A percentile compares a stretch with the other conserved stretches of the same genome.
Evolutionary conservation across 2,113 vertebrate genomes (phyloP).

Genomic region (Menura novaehollandiae): DNA sequence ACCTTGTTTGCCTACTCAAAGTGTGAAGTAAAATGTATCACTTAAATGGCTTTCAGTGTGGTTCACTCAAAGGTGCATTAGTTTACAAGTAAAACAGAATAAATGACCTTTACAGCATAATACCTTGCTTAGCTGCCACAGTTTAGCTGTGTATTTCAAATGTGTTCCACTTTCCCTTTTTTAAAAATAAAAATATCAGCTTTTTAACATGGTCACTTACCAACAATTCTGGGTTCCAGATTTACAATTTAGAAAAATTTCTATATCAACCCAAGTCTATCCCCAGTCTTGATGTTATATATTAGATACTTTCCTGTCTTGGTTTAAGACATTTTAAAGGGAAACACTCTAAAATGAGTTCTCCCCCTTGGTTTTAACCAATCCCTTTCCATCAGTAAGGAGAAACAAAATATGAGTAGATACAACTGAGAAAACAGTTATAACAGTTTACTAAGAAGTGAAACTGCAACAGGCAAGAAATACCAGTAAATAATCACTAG

Average conservation of each 20-base stretch:
- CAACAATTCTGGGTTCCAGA: not conserved
- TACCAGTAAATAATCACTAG: not conserved
- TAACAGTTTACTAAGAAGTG: not conserved
- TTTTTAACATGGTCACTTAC: not conserved
- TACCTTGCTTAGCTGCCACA: not conserved
- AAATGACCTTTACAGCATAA: not conserved
- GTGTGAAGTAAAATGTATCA: not conserved
- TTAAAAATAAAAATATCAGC: not conserved
- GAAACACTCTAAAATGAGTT: not conserved
- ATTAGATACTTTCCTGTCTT: not conserved
- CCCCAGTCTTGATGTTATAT: not conserved
- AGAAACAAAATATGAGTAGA: not conserved
- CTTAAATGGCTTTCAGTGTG: not conserved
- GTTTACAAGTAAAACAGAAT: not conserved
- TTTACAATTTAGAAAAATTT: not conserved
- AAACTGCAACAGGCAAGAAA: not conserved
- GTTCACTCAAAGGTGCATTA: not conserved
- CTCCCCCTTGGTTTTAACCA: not conserved
- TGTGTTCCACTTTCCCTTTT: rapidly evolving
- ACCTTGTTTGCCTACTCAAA: not conserved
- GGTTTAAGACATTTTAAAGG: not conserved
- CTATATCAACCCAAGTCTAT: not conserved
- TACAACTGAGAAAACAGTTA: not conserved
- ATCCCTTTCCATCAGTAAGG: not conserved
- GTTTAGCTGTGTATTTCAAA: not conserved